Evolutionary conservation across 2,797 vertebrate species (phyloP), one percentile per base, ranked within the genome.

Genomic region (Coccyzus lansbergi): DNA sequence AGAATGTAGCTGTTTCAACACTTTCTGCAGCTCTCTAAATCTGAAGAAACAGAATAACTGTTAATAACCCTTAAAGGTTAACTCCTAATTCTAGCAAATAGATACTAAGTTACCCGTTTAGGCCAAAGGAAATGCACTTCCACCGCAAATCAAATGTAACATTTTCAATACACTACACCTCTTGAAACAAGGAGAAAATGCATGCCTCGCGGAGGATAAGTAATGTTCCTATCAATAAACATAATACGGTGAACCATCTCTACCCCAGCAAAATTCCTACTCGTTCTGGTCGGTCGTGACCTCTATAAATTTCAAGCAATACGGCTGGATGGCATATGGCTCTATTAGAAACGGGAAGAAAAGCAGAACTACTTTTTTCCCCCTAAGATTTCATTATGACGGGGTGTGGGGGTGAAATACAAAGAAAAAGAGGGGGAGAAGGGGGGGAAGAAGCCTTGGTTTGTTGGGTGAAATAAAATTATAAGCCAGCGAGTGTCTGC

Each of bases 221-320:
- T 81, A 51, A 64, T 56, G 20, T 46, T 68, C 40, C 53, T 74
- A 64, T 75, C 82, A 67, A 79, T 76, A 67, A 70, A 64, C 19
- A 33, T 74, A 69, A 81, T 48, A 65, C 7, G 7, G 15, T 2
- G 17, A 91, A 63, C 33, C 20, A 29, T n/a, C 51, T 60, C 53
- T 51, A 72, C 18, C 19, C 83, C 62, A 76, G 49, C 33, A 82
- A 90, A 88, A 92, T 81, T 86, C 49, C 63, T 63, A 8, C 53
- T 91, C 19, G 2, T 83, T 69, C 58, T 77, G 68, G 34, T 86
- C 16, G 6, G 67, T 74, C 19, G 18, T 69, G 81, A 89, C 88
- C 91, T 82, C 93, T 75, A 90, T 77, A 92, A 86, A 96, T 91
- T 87, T 85, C 88, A 78, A 40, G 59, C 62, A 86, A 82, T 63